Percentiles rank a stretch among this genome's conserved stretches.
These are phyloP conservation scores for Trematomus bernacchii DNA, from an alignment of 2,797 vertebrate species.

Conservation along the genomic window DNA sequence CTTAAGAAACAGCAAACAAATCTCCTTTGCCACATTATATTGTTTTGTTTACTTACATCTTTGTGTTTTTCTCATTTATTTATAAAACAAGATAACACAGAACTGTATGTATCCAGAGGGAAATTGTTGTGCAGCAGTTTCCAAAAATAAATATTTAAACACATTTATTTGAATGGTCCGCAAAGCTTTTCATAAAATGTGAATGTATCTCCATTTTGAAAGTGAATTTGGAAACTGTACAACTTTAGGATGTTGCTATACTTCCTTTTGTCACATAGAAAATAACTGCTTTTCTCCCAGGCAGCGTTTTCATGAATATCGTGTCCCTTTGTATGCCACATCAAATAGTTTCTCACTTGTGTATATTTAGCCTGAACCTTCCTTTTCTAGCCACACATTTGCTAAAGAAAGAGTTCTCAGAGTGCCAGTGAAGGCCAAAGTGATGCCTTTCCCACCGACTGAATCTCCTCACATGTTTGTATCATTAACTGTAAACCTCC, in stretches of 20 bases:
- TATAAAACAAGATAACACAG: too few relatives aligned
- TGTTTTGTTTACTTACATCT: too few relatives aligned
- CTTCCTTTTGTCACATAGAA: not conserved
- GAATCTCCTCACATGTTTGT: conserved; percentile 2
- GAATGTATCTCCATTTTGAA: not conserved
- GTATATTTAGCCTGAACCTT: not conserved
- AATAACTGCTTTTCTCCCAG: not conserved
- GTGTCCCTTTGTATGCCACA: not conserved
- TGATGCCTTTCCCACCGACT: not conserved
- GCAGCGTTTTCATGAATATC: not conserved
- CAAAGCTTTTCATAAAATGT: not conserved
- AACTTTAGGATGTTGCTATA: too few relatives aligned
- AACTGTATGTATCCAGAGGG: too few relatives aligned
- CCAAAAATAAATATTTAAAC: not conserved
- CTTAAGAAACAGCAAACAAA: too few relatives aligned
- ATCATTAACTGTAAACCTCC: not conserved
- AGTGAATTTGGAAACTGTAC: not conserved
- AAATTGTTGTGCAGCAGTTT: not conserved
- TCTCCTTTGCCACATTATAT: too few relatives aligned
- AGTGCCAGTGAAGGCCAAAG: conserved; percentile 1
- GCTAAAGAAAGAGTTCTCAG: conserved; percentile 8
- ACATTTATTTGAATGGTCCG: not conserved
- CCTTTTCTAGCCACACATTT: not conserved
- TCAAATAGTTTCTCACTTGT: not conserved
- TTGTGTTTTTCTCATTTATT: too few relatives aligned